Base-by-base conservation (phyloP, 1,140 invertebrate species). In the Trichogramma pretiosum region DNA sequence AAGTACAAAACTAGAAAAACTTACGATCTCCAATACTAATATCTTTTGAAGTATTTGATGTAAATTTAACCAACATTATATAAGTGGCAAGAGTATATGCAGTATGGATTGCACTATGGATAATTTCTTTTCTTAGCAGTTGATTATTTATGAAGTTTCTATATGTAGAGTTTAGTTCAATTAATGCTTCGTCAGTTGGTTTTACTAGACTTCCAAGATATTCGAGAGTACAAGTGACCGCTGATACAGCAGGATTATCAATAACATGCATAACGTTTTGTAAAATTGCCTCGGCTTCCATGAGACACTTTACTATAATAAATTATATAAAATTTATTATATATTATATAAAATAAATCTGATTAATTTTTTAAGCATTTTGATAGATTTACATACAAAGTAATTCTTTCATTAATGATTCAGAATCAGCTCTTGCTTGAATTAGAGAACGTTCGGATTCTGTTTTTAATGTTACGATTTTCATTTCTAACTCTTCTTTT, bases 11-110 rank as follows among this genome's bases (percentile, higher is more conserved):
- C 5, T 11, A 34, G 16, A 9, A 24, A 36, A 42, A 75, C 76
- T 76, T 75, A 85, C 82, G 74, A 62, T 86, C 82, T 19, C 81
- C 83, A 63, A 79, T 76, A 34, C 78, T 76, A 57, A 87, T 83
- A 65, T 87, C 81, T 24, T 81, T 79, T 35, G 81, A 79, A 10
- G 78, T 82, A 62, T 85, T 84, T 11, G 80, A 81, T 14, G 81
- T 81, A 2, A 81, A 80, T 66, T 81, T 79, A 9, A 81, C 83
- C 58, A 82, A 76, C 43, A 84, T 65, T 30, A 87, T 66, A 62
- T 79, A 81, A 43, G 76, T 71, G 11, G 79, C 70, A 16, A 82
- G 62, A 19, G 68, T 60, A 65, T 85, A 78, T 17, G 75, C 70
- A 28, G 75, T 68, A 18, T 61, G 57, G 44, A 72, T 63, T 36